phyloP scores from a whole-genome alignment of 35 echinoderm and acorn worm species.

The Heliocidaris tuberculata region DNA sequence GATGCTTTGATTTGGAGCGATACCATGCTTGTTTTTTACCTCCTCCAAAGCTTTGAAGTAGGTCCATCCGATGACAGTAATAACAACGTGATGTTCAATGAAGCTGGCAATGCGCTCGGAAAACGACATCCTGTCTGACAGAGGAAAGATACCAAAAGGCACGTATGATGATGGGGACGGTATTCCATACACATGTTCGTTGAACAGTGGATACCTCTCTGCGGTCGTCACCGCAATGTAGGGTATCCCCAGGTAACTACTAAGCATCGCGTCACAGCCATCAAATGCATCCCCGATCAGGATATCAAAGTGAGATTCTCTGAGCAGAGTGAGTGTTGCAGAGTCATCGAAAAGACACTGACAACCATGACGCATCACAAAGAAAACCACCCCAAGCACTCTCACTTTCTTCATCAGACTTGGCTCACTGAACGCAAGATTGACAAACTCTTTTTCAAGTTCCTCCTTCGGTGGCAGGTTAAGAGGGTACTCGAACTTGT shows the following conservation, averaged over 20 bases:
- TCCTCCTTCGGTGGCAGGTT: neutral
- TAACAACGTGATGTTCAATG: neutral
- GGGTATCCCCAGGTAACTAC: neutral
- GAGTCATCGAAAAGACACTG: neutral
- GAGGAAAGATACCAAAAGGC: slow-evolving; percentile 16
- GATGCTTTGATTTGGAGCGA: neutral
- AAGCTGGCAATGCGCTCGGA: neutral
- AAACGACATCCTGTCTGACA: slow-evolving; percentile 4
- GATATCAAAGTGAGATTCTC: slow-evolving; percentile 9
- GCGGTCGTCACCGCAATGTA: slow-evolving; percentile 17
- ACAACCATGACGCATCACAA: neutral
- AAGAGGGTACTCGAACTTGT: neutral
- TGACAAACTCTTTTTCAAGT: neutral
- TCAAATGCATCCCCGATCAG: neutral
- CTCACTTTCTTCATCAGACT: neutral
- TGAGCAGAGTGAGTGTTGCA: neutral
- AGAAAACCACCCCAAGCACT: neutral
- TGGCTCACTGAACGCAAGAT: neutral
- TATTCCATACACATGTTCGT: slow-evolving; percentile 19
- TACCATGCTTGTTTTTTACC: neutral
- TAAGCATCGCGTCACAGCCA: neutral
- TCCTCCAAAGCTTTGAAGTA: neutral
- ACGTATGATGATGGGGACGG: slow-evolving; percentile 32
- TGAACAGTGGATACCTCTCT: neutral
- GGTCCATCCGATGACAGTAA: neutral